Conservation (phyloP, 2,797 vertebrate species). For the Tokudaia tokunoshimensis region DNA sequence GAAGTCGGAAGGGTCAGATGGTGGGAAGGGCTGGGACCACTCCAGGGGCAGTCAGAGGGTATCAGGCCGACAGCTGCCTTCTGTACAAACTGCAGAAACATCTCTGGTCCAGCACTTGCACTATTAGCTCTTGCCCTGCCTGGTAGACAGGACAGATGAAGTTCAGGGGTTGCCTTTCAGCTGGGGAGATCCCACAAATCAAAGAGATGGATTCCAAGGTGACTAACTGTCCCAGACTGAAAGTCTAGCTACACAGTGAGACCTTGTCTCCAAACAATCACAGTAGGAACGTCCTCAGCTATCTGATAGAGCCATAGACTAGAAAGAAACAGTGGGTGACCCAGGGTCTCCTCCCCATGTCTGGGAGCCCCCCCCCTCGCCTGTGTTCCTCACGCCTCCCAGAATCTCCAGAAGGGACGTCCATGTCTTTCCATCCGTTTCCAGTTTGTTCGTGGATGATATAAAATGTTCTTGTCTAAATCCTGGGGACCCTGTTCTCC, state of each 20-base stretch:
- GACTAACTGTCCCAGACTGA: not conserved
- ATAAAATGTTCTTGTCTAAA: not conserved
- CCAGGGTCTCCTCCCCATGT: too few relatives aligned
- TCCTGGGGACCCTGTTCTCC: not conserved
- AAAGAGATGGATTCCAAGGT: not conserved
- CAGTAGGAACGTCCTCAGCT: not conserved
- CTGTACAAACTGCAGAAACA: not conserved
- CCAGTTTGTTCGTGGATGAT: not conserved
- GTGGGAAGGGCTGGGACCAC: not conserved
- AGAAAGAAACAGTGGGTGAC: not conserved
- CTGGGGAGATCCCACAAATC: not conserved
- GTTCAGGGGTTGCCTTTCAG: not conserved
- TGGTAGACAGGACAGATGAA: not conserved
- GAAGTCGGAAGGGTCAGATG: not conserved
- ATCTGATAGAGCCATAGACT: not conserved
- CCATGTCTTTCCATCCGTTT: not conserved
- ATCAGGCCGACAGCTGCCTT: not conserved
- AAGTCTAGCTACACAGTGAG: not conserved
- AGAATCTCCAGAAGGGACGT: not conserved
- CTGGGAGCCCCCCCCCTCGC: not conserved
- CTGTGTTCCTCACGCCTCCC: not conserved
- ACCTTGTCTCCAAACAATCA: not conserved
- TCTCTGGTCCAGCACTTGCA: not conserved
- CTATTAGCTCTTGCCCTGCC: slow-evolving; percentile 75
- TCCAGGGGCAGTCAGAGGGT: not conserved